Base-by-base conservation (phyloP, 2,888 invertebrate species). In the Epinotia demarniana region DNA sequence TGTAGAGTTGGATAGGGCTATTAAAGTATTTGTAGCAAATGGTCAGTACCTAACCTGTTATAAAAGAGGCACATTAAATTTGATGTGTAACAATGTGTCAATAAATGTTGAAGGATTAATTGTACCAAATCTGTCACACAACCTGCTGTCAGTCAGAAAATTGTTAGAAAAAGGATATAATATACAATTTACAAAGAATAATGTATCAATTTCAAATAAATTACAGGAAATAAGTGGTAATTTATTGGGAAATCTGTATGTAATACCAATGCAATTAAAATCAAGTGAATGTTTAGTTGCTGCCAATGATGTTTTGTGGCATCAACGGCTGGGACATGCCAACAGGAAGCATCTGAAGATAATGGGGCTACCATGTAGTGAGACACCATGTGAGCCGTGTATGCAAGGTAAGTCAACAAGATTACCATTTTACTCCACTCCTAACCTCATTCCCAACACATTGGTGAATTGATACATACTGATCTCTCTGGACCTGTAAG, bases 191-290 rank as follows among this genome's bases (percentile, higher is more conserved):
- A 39, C 39, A 18, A 57, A 57, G 19, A 57, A 57, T 18, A 57
- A 57, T 16, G 57, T 57, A 19, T 18, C 18, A 18, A 57, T 58
- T 58, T 23, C 58, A 11, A 58, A 58, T n/a, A 58, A 19, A 11
- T 12, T 12, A 23, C 11, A 23, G 11, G 12, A 58, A 58, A 19
- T 23, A 58, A 18, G 19, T 58, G 58, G 58, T 18, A 23, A 58
- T 58, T 58, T 58, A 23, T 8, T 23, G 58, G 58, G 58, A 23
- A 58, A 58, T 58, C 58, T 58, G 23, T 58, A 58, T 58, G 23
- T 58, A 5, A 58, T 58, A 58, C 58, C 58, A 23, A 58, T 58
- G 23, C 23, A 58, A 18, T 19, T 57, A 57, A 18, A 57, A 9
- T 4, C 11, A 8, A 57, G 19, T 57, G 23, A 8, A 57, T 57